Evolutionary conservation across 2,113 vertebrate species (phyloP).

Genomic region (Ceratotherium simum): DNA sequence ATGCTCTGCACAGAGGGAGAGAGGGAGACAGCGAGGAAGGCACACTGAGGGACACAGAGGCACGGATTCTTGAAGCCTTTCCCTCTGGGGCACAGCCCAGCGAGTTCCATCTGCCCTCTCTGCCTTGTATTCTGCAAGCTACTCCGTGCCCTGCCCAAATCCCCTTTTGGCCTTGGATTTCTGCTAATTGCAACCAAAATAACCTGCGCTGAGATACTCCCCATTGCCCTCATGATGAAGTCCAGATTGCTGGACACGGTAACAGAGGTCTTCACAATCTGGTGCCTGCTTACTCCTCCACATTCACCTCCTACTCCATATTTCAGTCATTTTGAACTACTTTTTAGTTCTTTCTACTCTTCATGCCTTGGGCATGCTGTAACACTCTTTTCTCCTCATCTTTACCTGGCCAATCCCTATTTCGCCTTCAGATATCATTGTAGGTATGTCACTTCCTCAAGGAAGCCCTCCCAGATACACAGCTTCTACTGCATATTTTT

Average conservation of each 20-base stretch:
- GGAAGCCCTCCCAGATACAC: neutral
- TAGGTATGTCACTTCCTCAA: neutral
- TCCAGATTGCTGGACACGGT: neutral
- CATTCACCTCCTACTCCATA: neutral
- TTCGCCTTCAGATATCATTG: neutral
- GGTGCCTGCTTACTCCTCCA: neutral
- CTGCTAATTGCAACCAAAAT: constrained; percentile 51
- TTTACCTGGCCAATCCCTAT: neutral
- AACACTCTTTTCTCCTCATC: neutral
- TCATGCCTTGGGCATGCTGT: neutral
- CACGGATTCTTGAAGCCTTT: neutral
- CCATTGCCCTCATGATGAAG: neutral
- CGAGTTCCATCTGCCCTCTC: neutral
- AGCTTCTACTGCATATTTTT: neutral
- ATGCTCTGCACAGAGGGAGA: neutral
- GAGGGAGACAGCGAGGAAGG: neutral
- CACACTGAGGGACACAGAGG: neutral
- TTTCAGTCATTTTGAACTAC: neutral
- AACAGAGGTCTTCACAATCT: neutral
- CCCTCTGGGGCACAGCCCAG: neutral
- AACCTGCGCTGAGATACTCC: neutral
- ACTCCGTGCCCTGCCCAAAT: neutral
- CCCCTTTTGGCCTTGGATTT: constrained; percentile 21
- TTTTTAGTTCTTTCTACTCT: neutral
- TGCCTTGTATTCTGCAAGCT: neutral